phyloP scores from a whole-genome alignment of 2,888 invertebrate genomes.

The Deroplatys truncata region DNA sequence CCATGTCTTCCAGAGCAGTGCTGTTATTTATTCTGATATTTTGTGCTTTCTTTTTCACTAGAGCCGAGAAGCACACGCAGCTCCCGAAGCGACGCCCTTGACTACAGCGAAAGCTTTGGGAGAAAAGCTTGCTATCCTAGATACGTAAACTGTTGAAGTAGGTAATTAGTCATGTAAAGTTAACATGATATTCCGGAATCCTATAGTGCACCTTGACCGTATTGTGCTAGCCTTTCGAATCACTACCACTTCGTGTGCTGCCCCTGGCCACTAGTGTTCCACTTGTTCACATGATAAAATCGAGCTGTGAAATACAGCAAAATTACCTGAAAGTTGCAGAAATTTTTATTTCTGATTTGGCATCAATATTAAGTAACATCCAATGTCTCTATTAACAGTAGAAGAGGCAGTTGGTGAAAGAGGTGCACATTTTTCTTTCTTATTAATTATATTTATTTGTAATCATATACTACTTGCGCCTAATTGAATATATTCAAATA shows the following conservation, averaged over 20 bases:
- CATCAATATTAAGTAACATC: background rate
- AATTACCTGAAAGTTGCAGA: background rate
- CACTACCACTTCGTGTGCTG: background rate
- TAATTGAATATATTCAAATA: no score
- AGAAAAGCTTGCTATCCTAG: background rate
- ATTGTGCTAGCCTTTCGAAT: background rate
- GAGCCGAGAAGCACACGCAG: no score
- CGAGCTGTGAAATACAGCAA: background rate
- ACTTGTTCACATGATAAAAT: background rate
- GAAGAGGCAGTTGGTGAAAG: no score
- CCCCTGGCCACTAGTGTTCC: background rate
- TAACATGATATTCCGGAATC: background rate
- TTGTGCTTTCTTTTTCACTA: no score
- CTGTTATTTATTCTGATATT: no score
- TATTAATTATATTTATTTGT: no score
- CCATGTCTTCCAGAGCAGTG: no score
- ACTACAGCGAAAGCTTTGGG: background rate
- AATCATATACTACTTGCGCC: no score
- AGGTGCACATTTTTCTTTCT: no score
- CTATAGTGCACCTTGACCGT: background rate
- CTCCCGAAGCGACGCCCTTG: background rate
- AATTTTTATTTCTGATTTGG: background rate
- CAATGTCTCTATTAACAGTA: no score
- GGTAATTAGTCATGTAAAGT: background rate
- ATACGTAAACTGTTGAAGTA: background rate